Evolutionary conservation across 2,888 invertebrate species (phyloP), one percentile per base, ranked within the genome.

Genomic region (Ceramica pisi): DNA sequence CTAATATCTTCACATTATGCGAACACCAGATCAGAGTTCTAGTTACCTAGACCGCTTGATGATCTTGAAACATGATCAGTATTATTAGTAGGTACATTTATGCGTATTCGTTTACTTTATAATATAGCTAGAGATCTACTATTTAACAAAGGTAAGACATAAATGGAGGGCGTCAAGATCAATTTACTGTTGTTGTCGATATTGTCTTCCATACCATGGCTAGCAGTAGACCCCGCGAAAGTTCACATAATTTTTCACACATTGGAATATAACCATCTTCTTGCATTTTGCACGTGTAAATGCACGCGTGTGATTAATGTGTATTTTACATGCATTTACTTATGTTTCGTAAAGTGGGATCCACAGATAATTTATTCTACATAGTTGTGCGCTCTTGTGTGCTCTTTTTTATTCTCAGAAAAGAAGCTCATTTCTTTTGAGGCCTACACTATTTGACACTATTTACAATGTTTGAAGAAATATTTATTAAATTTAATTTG

Each of bases 1-100:
- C 14, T 38, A 31, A 38, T 21, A 35, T 65, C 55, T 62, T 51
- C 14, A 31, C 57, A 56, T 50, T 63, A 44, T 35, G 12, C 19
- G 48, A 46, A 60, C 50, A 57, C 35, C 23, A 53, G 48, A 51
- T 26, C 56, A 38, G 48, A 65, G 57, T 38, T 53, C 70, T 61
- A 61, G 60, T 68, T 71, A 68, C 57, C 51, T 56, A 69, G 68
- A 82, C 76, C 83, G 57, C 76, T 59, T 70, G 75, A 79, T 69
- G 77, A 77, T 81, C 76, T 84, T 82, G 85, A 79, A 86, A 85
- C 26, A 65, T 79, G 86, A 86, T 86, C 80, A 64, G 55, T 67
- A 8, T 38, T 38, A 38, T 38, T 21, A 21, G 8, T 0, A 48
- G 70, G 23, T 46, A 8, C 46, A 55, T 38, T 31, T 62, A 57